Percentiles rank a stretch among this genome's conserved stretches.
phyloP scores from a whole-genome alignment of 2,797 vertebrate genomes.

The Geotrypetes seraphini region DNA sequence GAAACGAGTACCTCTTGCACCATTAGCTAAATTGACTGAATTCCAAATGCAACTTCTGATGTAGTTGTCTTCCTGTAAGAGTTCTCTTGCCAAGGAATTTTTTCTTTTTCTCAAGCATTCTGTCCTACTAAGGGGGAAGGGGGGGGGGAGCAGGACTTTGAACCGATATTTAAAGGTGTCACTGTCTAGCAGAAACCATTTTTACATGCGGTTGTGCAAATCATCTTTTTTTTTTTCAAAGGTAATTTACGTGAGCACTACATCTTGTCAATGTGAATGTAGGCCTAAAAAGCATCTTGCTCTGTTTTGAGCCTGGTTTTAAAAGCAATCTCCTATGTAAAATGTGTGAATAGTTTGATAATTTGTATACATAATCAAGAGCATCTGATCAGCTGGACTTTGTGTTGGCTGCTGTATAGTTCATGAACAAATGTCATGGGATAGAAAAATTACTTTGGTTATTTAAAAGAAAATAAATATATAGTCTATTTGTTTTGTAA shows the following conservation, averaged over 20 bases:
- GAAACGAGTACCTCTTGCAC: constrained; percentile 4
- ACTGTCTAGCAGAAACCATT: constrained; percentile 46
- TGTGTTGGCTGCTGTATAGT: constrained; percentile 98
- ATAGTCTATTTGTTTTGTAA: constrained; percentile 99
- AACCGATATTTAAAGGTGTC: constrained; percentile 46
- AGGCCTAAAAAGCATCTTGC: constrained; percentile 69
- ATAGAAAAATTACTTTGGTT: constrained; percentile 95
- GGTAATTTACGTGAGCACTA: constrained; percentile 68
- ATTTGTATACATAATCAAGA: constrained; percentile 88
- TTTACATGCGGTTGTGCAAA: constrained; percentile 47
- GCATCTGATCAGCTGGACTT: constrained; percentile 95
- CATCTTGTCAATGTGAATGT: constrained; percentile 88
- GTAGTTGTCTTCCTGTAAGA: constrained; percentile 62
- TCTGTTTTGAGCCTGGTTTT: constrained; percentile 64
- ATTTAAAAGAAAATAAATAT: constrained; percentile 99
- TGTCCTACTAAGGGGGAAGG: constrained; percentile 33
- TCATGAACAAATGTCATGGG: constrained; percentile 97
- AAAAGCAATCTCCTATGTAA: constrained; percentile 85
- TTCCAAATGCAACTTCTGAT: constrained; percentile 45
- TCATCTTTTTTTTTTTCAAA: constrained; percentile 44
- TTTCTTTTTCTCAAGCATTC: constrained; percentile 42
- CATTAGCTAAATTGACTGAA: constrained; percentile 21
- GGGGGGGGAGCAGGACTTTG: constrained; percentile 21
- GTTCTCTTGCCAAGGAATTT: constrained; percentile 65
- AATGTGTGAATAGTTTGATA: constrained; percentile 83